Percentiles rank a stretch among this genome's conserved stretches.
Evolutionary conservation across 2,888 invertebrate genomes (phyloP).

Genomic region (Platycheirus rosarum): DNA sequence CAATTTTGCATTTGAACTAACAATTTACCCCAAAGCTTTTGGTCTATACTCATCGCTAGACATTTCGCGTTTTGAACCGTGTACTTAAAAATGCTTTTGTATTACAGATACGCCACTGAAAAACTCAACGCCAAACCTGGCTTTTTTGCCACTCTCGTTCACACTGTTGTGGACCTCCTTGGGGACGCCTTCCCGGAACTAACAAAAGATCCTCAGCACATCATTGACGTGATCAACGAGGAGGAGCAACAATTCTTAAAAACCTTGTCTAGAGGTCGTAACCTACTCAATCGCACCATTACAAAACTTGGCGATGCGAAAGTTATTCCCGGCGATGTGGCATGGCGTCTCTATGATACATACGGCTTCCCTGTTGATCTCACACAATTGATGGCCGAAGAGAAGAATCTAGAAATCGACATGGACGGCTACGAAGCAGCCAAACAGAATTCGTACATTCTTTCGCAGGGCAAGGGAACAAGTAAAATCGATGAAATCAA

Average conservation of each 20-base stretch:
- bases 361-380: slow-evolving; percentile 99
- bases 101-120: slow-evolving; percentile 93
- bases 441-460: slow-evolving; percentile 93
- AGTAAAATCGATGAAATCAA: slow-evolving; percentile 92
- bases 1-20: background rate
- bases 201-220: slow-evolving; percentile 93
- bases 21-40: no score
- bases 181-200: slow-evolving; percentile 92
- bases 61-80: no score
- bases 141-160: slow-evolving; percentile 94
- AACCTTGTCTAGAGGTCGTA: slow-evolving; percentile 94
- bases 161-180: slow-evolving; percentile 93
- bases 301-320: slow-evolving; percentile 89
- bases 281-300: slow-evolving; percentile 95
- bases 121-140: slow-evolving; percentile 98
- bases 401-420: slow-evolving; percentile 94
- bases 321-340: slow-evolving; percentile 95
- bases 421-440: slow-evolving; percentile 95
- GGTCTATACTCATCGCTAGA: no score
- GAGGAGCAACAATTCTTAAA: slow-evolving; percentile 99
- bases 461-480: slow-evolving; percentile 93
- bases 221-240: slow-evolving; percentile 97
- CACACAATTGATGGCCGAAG: slow-evolving; percentile 98
- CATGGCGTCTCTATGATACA: slow-evolving; percentile 99
- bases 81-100: background rate